Evolutionary conservation across 2,113 vertebrate genomes (phyloP).

Genomic region (Lanius ludovicianus): DNA sequence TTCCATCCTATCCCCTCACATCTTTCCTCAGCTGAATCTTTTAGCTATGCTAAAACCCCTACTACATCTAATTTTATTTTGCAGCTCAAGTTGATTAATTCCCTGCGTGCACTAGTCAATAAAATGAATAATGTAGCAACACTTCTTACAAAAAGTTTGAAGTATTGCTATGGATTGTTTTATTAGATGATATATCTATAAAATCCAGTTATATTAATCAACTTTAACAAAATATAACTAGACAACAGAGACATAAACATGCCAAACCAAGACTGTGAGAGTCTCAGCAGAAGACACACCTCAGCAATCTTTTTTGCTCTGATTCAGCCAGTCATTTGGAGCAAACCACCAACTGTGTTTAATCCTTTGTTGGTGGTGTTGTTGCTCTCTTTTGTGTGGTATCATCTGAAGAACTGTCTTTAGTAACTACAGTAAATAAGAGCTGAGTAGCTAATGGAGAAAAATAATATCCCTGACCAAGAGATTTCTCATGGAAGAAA

Average conservation of each 20-base stretch:
- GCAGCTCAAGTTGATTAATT: neutral
- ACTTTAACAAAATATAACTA: neutral
- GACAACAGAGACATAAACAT: neutral
- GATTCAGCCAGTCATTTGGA: neutral
- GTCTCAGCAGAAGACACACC: neutral
- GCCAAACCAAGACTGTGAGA: neutral
- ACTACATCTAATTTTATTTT: neutral
- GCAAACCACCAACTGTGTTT: neutral
- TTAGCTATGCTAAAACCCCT: neutral
- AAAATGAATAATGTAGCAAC: conserved; percentile 1
- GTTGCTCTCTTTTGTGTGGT: neutral
- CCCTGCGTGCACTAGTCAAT: neutral
- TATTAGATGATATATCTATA: neutral
- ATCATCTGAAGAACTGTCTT: neutral
- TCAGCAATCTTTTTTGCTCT: neutral
- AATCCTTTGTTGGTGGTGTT: neutral
- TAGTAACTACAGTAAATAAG: neutral
- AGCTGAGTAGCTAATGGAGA: neutral
- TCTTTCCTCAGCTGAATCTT: neutral
- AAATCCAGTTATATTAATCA: neutral
- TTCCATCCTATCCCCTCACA: neutral
- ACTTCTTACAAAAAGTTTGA: neutral
- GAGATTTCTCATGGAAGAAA: neutral
- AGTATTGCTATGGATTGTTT: neutral
- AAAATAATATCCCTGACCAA: neutral